These are phyloP conservation scores for Apomyelois bistriatella DNA, from an alignment of 2,888 invertebrate genomes.

Conservation along the genomic window DNA sequence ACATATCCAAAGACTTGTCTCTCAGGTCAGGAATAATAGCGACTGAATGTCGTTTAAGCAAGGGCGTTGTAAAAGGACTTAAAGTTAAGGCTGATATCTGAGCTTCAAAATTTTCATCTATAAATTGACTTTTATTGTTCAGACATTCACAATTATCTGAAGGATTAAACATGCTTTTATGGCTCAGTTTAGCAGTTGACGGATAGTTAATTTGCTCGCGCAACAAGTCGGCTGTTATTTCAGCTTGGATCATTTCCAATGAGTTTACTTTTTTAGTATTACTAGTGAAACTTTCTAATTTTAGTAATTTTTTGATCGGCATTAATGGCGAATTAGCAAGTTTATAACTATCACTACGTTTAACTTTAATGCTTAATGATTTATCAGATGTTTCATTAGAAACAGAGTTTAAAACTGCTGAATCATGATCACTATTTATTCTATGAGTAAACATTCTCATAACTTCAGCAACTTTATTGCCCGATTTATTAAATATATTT, in stretches of 20 bases:
- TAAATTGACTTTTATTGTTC: conserved; percentile 41
- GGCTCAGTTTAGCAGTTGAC: conserved; percentile 77
- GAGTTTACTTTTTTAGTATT: conserved; percentile 71
- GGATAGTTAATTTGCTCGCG: conserved; percentile 86
- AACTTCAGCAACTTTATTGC: conserved; percentile 66
- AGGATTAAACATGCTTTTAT: conserved; percentile 49
- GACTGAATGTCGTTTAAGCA: conserved; percentile 64
- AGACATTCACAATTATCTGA: conserved; percentile 55
- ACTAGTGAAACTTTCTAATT: conserved; percentile 68
- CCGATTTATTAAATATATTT: conserved; percentile 41
- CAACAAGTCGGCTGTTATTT: conserved; percentile 81
- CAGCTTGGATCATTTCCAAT: conserved; percentile 80
- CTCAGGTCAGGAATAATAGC: conserved; percentile 59
- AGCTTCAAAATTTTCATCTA: conserved; percentile 56
- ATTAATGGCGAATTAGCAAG: conserved; percentile 87
- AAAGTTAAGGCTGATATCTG: conserved; percentile 63
- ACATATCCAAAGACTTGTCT: conserved; percentile 62
- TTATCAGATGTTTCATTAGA: conserved; percentile 39
- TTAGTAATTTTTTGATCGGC: conserved; percentile 82
- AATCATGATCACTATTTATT: conserved; percentile 42
- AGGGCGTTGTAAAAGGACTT: conserved; percentile 66
- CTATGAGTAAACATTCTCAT: conserved; percentile 70
- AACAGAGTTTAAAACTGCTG: conserved; percentile 30
- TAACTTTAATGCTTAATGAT: conserved; percentile 76
- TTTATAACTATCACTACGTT: conserved; percentile 91